A percentile compares a stretch with the other conserved stretches of the same genome.
Conservation (phyloP, 2,888 invertebrate genomes). For the Cenopis cana region DNA sequence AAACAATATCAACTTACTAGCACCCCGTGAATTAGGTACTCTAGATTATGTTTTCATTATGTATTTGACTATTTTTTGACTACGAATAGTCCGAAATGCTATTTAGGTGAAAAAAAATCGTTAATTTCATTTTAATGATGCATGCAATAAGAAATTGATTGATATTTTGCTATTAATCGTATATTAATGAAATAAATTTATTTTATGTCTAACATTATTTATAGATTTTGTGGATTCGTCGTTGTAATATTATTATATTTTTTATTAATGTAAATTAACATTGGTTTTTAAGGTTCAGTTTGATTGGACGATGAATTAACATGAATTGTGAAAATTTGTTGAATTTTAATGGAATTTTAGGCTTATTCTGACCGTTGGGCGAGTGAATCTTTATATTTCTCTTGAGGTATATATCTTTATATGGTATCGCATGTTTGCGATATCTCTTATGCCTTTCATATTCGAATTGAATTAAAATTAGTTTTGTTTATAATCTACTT, state of each 20-base stretch:
- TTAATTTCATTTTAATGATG: constrained; percentile 75
- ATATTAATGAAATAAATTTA: constrained; percentile 63
- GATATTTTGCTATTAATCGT: constrained; percentile 78
- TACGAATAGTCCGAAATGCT: constrained; percentile 74
- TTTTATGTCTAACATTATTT: constrained; percentile 72
- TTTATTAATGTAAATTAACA: constrained; percentile 51
- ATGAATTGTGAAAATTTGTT: constrained; percentile 33
- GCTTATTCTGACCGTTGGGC: constrained; percentile 19
- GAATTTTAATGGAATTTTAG: constrained; percentile 33
- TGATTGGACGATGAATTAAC: constrained; percentile 31
- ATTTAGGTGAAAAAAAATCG: constrained; percentile 68
- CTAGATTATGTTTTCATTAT: constrained; percentile 28
- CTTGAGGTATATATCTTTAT: background rate
- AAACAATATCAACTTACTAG: constrained; percentile 50
- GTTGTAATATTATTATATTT: constrained; percentile 70
- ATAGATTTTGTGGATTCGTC: constrained; percentile 67
- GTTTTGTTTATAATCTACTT: no score
- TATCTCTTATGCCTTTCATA: no score
- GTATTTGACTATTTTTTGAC: constrained; percentile 43
- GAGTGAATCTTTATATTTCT: constrained; percentile 24
- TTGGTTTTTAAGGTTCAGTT: constrained; percentile 39
- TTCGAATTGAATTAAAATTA: no score
- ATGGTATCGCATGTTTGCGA: background rate
- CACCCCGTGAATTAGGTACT: constrained; percentile 42
- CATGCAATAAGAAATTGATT: constrained; percentile 80